Evolutionary conservation across 2,888 invertebrate genomes (phyloP).

Genomic region (Sylvicola fuscatus): DNA sequence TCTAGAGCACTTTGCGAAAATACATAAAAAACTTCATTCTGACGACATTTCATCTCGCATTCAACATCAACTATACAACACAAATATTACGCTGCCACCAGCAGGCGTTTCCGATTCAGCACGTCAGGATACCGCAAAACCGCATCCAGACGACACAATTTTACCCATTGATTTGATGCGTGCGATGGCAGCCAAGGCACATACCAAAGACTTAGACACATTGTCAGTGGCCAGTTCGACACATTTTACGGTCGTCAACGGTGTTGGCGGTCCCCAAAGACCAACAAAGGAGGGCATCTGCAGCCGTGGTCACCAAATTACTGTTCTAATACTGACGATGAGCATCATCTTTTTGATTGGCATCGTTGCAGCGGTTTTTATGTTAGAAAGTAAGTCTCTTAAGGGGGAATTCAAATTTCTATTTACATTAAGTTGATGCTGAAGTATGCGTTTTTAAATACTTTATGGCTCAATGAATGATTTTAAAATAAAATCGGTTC

Average conservation of each 20-base stretch:
- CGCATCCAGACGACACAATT: neutral
- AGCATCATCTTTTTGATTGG: slow-evolving; percentile 62
- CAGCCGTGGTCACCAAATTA: slow-evolving; percentile 54
- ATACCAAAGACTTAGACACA: slow-evolving; percentile 37
- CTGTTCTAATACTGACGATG: slow-evolving; percentile 64
- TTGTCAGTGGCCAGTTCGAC: slow-evolving; percentile 66
- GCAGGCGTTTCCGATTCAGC: too few species aligned
- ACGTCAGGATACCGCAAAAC: neutral
- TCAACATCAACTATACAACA: slow-evolving; percentile 5
- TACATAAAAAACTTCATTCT: slow-evolving; percentile 23
- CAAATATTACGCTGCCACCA: slow-evolving; percentile 12
- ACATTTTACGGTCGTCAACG: slow-evolving; percentile 72
- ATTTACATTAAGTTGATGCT: too few species aligned
- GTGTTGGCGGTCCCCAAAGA: slow-evolving; percentile 39
- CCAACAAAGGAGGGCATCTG: slow-evolving; percentile 49
- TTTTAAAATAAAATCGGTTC: neutral
- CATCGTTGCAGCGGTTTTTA: slow-evolving; percentile 59
- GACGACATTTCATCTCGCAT: neutral
- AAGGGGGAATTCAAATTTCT: too few species aligned
- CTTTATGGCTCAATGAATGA: too few species aligned
- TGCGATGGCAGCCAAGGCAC: slow-evolving; percentile 4
- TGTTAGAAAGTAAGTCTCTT: slow-evolving; percentile 57
- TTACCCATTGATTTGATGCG: slow-evolving; percentile 19
- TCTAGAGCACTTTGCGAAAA: slow-evolving; percentile 32
- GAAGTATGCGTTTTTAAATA: too few species aligned